Evolutionary conservation across 2,888 invertebrate species (phyloP), one percentile per base, ranked within the genome.

Genomic region (Gryllus longicercus): DNA sequence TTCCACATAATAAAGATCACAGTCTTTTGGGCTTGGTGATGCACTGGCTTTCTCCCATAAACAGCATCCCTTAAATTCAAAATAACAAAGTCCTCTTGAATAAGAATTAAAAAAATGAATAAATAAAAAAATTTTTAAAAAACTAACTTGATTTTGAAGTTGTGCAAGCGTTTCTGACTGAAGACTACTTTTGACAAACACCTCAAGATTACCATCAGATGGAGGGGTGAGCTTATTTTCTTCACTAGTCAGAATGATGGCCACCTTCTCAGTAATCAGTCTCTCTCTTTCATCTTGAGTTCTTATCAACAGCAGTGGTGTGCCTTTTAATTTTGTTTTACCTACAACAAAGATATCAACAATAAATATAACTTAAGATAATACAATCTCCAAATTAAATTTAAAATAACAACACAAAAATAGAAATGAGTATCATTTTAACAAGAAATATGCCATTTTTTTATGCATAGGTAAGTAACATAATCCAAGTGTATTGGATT

Each of bases 211-310:
- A 8, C 23, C 74, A 49, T 23, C 38, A 50, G 50, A 25, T 79
- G 21, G 2, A 78, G 38, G 38, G 8, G 38, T 8, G 38, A 38
- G 38, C 38, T 38, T 84, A 16, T 83, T 82, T 81, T 87, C 86
- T 82, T 85, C 85, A 50, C 85, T 87, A 81, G 88, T 85, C 51
- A 89, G 83, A 83, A 88, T 84, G 79, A 87, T 86, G 14, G 87
- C 87, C 81, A 88, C 87, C 85, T 85, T 88, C 82, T 88, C 88
- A 63, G 88, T 86, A 81, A 89, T 84, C 49, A 88, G 85, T 38
- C 86, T 85, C 79, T 88, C 86, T 80, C 87, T 85, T 50, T 87
- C 87, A 82, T 86, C 86, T 82, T 85, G 82, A 2, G 87, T 85
- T 79, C 88, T 85, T 63, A 83, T 86, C 83, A 87, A 85, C 50